Base-by-base conservation (phyloP, 2,888 invertebrate genomes). In the Theretra japonica region DNA sequence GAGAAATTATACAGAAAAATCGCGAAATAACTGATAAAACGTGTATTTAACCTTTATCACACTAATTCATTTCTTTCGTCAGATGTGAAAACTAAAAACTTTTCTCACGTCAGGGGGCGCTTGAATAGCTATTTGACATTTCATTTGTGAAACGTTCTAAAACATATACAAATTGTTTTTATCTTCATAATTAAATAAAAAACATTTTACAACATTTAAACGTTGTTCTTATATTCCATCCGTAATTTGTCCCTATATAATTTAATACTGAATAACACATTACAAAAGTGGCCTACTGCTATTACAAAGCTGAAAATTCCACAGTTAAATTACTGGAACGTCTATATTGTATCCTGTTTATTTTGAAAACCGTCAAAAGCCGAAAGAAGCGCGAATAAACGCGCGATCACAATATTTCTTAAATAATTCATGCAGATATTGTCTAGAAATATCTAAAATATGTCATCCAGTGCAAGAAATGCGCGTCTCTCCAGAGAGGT, bases 401-500 rank as follows among this genome's bases (percentile, higher is more conserved):
- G n/a, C n/a, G n/a, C n/a, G n/a, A n/a, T n/a, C n/a, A n/a, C n/a
- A n/a, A 41, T 41, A 41, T 11, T 41, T 41, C 41, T 2, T 11
- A 28, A 41, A 11, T 15, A 1, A 53, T 53, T n/a, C 7, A 4
- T 6, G 17, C 4, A 17, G n/a, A 6, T 17, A 19, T 53, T 53
- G n/a, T 69, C 0, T 23, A 21, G 11, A 48, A 23, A 33, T 53
- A 48, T 11, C 15, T 59, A 17, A 60, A 73, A 19, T 28, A 86
- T 83, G 84, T 82, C 83, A 77, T 81, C 88, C 2, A 82, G 79
- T 71, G 88, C 92, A 4, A 83, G 93, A 50, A 82, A 82, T 15
- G 87, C 85, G 30, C 88, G 93, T 15, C 75, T 94, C 25, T 81
- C 86, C 1, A 86, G 88, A 50, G 94, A 94, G 83, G 82, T 94